A percentile compares a stretch with the other conserved stretches of the same genome.
Conservation (phyloP, 2,888 invertebrate genomes). For the Andricus curvator region DNA sequence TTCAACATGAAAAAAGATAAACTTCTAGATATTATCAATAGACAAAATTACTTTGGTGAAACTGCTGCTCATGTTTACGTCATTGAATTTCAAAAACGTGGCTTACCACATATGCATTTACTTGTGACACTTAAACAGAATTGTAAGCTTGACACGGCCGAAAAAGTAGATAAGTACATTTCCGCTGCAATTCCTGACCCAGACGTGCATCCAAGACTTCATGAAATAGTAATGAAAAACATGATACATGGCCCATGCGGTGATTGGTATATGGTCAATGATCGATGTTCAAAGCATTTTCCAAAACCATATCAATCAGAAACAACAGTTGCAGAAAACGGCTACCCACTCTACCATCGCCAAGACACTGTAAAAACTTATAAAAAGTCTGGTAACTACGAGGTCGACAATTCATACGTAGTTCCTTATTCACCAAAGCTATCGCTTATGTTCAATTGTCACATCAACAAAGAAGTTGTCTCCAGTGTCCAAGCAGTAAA, state of each 20-base stretch:
- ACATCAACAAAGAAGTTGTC: slow-evolving; percentile 65
- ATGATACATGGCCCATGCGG: slow-evolving; percentile 70
- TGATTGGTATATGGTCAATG: slow-evolving; percentile 40
- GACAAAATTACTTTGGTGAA: no score
- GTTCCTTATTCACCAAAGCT: slow-evolving; percentile 63
- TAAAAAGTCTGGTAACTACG: slow-evolving; percentile 49
- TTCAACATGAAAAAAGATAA: no score
- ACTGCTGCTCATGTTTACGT: no score
- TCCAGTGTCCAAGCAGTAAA: slow-evolving; percentile 60
- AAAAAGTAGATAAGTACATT: slow-evolving; percentile 49
- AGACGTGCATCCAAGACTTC: not conserved
- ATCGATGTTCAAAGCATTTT: slow-evolving; percentile 40
- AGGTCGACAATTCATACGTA: slow-evolving; percentile 67
- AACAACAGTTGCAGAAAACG: slow-evolving; percentile 33
- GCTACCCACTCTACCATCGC: slow-evolving; percentile 45
- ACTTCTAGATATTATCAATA: no score
- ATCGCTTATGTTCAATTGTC: slow-evolving; percentile 56
- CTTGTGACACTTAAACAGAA: no score
- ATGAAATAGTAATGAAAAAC: slow-evolving; percentile 19
- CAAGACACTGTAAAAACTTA: slow-evolving; percentile 42
- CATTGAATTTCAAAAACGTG: no score
- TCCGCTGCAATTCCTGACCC: no score
- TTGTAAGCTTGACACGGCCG: slow-evolving; percentile 24
- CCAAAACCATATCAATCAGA: slow-evolving; percentile 37
- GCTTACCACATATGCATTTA: no score